Evolutionary conservation across 2,113 vertebrate species (phyloP).

Genomic region (Oncorhynchus keta): DNA sequence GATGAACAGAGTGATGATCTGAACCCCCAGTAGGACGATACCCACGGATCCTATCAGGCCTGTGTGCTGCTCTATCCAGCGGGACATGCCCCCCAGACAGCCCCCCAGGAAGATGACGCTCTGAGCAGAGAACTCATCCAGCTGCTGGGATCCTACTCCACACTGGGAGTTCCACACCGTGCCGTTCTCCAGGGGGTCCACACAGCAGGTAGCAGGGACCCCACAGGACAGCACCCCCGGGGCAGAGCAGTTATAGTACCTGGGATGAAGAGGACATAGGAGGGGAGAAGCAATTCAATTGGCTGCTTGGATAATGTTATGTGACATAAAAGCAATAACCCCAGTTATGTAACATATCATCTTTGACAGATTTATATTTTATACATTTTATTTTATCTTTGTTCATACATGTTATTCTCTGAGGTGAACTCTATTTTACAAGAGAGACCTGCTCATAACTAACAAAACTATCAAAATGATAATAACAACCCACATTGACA

Average conservation of each 20-base stretch:
- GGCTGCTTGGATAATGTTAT: too few species aligned
- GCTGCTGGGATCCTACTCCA: constrained; percentile 69
- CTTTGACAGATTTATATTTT: too few species aligned
- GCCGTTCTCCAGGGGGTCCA: constrained; percentile 76
- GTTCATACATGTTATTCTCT: too few species aligned
- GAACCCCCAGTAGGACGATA: constrained; percentile 54
- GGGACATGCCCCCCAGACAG: constrained; percentile 70
- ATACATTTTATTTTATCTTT: neutral
- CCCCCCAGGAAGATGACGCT: constrained; percentile 76
- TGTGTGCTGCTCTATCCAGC: constrained; percentile 73
- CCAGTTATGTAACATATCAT: too few species aligned
- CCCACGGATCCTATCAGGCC: constrained; percentile 24
- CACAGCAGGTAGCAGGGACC: constrained; percentile 87
- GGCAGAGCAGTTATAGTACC: constrained; percentile 92
- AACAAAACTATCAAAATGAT: too few species aligned
- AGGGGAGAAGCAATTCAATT: neutral
- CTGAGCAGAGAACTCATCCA: constrained; percentile 68
- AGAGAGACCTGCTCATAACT: too few species aligned
- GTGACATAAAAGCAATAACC: too few species aligned
- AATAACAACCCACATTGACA: too few species aligned
- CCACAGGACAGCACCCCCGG: constrained; percentile 82
- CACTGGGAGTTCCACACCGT: constrained; percentile 82
- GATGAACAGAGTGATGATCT: constrained; percentile 73
- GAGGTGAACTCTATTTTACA: too few species aligned
- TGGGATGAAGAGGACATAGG: constrained; percentile 42